Percentiles rank a stretch among this genome's conserved stretches.
These are phyloP conservation scores for Gnathonemus longibarbis DNA, from an alignment of 2,113 vertebrate species.

Conservation along the genomic window DNA sequence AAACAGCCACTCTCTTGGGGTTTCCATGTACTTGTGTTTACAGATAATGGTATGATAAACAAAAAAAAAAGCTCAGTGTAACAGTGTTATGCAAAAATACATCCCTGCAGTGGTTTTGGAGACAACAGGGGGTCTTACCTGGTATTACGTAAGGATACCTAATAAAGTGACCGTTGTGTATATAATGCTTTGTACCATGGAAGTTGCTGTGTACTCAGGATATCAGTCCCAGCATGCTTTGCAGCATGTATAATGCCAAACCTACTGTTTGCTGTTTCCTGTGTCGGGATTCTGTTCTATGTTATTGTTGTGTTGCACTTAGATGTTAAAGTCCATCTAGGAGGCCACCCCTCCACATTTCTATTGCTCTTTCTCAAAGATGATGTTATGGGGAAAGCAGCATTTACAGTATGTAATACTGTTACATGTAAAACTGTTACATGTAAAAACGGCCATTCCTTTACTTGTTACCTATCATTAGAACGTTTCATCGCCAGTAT, in stretches of 20 bases:
- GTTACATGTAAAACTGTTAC: neutral
- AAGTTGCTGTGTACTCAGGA: neutral
- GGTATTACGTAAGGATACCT: neutral
- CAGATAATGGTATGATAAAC: neutral
- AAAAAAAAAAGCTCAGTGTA: neutral
- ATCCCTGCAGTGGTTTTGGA: neutral
- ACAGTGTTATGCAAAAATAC: neutral
- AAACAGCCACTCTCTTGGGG: neutral
- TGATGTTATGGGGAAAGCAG: neutral
- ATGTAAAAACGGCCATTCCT: neutral
- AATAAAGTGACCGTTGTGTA: neutral
- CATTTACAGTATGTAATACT: neutral
- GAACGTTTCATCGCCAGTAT: neutral
- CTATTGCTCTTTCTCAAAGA: neutral
- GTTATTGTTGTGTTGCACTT: neutral
- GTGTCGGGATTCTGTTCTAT: neutral
- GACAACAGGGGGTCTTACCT: neutral
- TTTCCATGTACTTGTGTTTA: neutral
- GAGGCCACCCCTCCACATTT: neutral
- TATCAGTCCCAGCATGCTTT: neutral
- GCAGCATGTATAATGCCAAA: neutral
- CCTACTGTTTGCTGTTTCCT: neutral
- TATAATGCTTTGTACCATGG: neutral
- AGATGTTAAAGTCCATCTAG: neutral
- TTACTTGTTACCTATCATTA: neutral